phyloP scores from a whole-genome alignment of 2,113 vertebrate genomes.

The Riparia riparia region DNA sequence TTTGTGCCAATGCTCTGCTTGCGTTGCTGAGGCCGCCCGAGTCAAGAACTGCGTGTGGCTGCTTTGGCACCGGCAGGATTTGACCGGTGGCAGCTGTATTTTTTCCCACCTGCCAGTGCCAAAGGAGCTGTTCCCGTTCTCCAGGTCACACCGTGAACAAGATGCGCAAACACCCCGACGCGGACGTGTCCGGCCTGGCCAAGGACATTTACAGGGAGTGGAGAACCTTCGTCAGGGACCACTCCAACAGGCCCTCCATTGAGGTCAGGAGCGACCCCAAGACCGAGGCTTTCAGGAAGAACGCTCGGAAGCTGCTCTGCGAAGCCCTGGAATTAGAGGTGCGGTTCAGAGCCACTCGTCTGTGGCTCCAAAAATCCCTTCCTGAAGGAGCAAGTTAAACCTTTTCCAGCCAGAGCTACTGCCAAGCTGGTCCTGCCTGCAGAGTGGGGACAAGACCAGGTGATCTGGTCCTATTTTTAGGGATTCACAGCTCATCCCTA shows the following conservation, averaged over 20 bases:
- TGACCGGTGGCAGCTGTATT: fast-evolving
- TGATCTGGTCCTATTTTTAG: neutral
- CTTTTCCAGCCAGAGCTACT: neutral
- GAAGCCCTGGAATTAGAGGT: slow-evolving; percentile 90
- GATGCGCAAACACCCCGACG: slow-evolving; percentile 84
- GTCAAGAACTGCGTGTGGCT: neutral
- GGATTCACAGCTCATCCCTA: neutral
- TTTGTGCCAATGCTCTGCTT: neutral
- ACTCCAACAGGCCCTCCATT: slow-evolving; percentile 87
- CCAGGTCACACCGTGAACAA: slow-evolving; percentile 89
- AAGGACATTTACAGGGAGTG: slow-evolving; percentile 84
- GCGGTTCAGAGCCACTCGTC: neutral
- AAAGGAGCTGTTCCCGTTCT: neutral
- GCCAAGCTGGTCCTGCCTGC: neutral
- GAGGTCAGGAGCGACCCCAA: slow-evolving; percentile 90
- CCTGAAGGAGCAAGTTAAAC: neutral
- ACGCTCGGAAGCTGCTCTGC: slow-evolving; percentile 85
- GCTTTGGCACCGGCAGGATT: fast-evolving
- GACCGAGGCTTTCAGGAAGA: slow-evolving; percentile 87
- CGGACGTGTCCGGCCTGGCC: slow-evolving; percentile 84
- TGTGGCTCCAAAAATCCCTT: neutral
- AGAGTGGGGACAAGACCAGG: neutral
- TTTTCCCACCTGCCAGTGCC: neutral
- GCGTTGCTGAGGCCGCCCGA: neutral
- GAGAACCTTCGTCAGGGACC: slow-evolving; percentile 85